phyloP scores from a whole-genome alignment of 1,140 invertebrate genomes.

The Holotrichia oblita region DNA sequence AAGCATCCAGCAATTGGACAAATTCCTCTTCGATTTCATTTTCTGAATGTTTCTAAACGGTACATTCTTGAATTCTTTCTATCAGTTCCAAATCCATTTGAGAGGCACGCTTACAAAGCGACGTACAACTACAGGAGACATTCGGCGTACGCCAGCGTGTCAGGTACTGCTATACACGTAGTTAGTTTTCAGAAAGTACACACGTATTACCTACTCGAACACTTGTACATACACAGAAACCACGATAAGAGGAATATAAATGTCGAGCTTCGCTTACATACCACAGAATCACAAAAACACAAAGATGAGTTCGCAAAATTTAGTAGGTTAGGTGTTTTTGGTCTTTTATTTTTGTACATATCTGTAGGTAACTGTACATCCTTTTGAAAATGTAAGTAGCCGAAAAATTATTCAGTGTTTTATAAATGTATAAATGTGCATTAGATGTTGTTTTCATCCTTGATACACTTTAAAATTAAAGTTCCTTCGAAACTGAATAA shows the following conservation, averaged over 20 bases:
- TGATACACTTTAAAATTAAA: too few relatives aligned
- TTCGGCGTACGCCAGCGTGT: constrained; percentile 54
- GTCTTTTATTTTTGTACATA: too few relatives aligned
- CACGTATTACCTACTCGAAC: not conserved
- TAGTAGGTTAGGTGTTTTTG: not conserved
- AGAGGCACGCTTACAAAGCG: constrained; percentile 52
- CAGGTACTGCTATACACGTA: constrained; percentile 51
- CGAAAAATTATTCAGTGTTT: too few relatives aligned
- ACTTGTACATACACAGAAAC: not conserved
- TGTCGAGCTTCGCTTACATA: constrained; percentile 19
- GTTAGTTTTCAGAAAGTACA: constrained; percentile 10
- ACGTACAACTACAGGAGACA: constrained; percentile 54
- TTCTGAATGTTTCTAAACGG: constrained; percentile 17
- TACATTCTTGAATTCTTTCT: constrained; percentile 46
- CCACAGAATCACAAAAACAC: not conserved
- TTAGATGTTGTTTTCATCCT: too few relatives aligned
- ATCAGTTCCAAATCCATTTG: constrained; percentile 57
- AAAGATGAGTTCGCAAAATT: not conserved
- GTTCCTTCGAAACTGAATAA: too few relatives aligned
- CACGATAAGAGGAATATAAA: not conserved
- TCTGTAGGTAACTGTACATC: too few relatives aligned
- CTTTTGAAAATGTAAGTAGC: too few relatives aligned
- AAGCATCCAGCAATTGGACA: not conserved
- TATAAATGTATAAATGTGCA: too few relatives aligned
- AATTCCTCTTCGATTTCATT: not conserved